Conservation (phyloP, 2,888 invertebrate species). For the Zaprionus bogoriensis region DNA sequence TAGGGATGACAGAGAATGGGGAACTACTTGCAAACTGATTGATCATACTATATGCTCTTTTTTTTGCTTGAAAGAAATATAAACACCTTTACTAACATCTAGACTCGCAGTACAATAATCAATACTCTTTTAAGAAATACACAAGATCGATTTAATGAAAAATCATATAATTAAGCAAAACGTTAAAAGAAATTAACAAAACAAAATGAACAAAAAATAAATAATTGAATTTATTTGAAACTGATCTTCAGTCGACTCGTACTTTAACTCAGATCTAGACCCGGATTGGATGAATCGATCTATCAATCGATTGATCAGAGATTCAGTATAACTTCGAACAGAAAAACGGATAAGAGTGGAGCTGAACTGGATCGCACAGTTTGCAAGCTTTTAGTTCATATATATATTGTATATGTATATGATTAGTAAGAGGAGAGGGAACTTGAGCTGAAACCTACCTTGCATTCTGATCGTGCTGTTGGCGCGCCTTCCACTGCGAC, state of each 20-base stretch:
- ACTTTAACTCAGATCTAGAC: not conserved
- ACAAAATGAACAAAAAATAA: not conserved
- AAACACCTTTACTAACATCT: too few relatives aligned
- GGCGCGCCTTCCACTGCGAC: constrained; percentile 88
- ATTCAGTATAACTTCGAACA: not conserved
- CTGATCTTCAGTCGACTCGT: not conserved
- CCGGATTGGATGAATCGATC: too few relatives aligned
- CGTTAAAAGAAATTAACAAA: not conserved
- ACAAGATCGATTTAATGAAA: not conserved
- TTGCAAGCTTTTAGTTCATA: too few relatives aligned
- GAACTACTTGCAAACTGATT: constrained; percentile 33
- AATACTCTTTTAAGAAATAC: not conserved
- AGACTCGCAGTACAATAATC: too few relatives aligned
- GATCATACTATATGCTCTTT: too few relatives aligned
- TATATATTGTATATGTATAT: not conserved
- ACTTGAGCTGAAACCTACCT: constrained; percentile 85
- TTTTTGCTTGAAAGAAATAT: too few relatives aligned
- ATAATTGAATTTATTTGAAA: not conserved
- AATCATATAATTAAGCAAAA: not conserved
- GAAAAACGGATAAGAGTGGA: not conserved
- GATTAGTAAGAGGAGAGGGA: not conserved
- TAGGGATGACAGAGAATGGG: not conserved
- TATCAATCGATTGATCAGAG: not conserved
- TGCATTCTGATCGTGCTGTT: constrained; percentile 89
- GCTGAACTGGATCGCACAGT: constrained; percentile 1